A percentile compares a stretch with the other conserved stretches of the same genome.
Evolutionary conservation across 2,113 vertebrate species (phyloP).

Genomic region (Hiodon alosoides): DNA sequence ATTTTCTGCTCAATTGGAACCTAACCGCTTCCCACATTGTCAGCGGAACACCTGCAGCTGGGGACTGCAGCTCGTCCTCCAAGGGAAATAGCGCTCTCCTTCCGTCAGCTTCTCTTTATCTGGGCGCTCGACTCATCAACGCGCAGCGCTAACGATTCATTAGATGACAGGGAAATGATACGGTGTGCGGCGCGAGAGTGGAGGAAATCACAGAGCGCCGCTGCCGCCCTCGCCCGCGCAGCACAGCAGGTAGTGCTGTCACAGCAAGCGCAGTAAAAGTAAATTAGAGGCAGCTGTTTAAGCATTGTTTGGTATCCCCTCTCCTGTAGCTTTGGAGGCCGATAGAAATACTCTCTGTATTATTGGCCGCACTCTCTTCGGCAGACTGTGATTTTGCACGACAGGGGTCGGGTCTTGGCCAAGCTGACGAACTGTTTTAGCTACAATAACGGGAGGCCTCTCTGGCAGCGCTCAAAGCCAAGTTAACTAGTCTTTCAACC

Average conservation of each 20-base stretch:
- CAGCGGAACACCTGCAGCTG: constrained; percentile 84
- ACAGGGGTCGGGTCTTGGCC: background rate
- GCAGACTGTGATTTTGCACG: background rate
- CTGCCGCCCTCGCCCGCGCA: constrained; percentile 72
- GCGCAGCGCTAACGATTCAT: constrained; percentile 62
- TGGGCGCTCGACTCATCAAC: constrained; percentile 71
- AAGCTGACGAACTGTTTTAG: too few relatives aligned
- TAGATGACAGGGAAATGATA: constrained; percentile 91
- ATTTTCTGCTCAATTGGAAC: constrained; percentile 91
- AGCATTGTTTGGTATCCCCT: constrained; percentile 42
- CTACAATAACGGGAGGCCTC: too few relatives aligned
- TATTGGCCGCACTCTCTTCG: background rate
- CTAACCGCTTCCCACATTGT: constrained; percentile 84
- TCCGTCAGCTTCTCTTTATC: constrained; percentile 76
- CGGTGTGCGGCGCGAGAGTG: constrained; percentile 67
- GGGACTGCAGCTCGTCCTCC: constrained; percentile 73
- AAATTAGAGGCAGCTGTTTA: constrained; percentile 73
- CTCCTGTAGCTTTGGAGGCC: constrained; percentile 4
- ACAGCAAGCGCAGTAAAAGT: constrained; percentile 73
- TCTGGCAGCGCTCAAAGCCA: too few relatives aligned
- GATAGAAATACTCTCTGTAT: background rate
- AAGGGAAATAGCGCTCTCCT: constrained; percentile 74
- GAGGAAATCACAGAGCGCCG: constrained; percentile 81
- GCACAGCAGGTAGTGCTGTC: constrained; percentile 79
- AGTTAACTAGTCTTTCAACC: too few relatives aligned